phyloP scores from a whole-genome alignment of 2,888 invertebrate species.

The Phytoseiulus persimilis region DNA sequence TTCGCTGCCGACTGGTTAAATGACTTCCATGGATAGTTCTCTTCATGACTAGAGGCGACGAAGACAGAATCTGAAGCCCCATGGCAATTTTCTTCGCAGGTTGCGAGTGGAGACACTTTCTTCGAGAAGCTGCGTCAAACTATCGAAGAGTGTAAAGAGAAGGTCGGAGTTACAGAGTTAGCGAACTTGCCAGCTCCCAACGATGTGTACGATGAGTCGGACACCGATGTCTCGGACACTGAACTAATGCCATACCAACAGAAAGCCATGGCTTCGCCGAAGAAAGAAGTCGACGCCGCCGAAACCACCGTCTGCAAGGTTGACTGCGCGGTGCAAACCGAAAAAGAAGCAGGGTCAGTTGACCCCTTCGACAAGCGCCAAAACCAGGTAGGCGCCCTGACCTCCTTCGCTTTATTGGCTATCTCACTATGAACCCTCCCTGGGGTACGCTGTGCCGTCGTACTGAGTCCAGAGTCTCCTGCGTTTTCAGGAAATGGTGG shows the following conservation, averaged over 20 bases:
- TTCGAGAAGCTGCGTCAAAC: constrained; percentile 35
- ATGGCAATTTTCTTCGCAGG: too few relatives aligned
- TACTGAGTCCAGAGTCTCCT: too few relatives aligned
- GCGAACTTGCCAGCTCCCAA: neutral
- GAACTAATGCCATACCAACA: constrained; percentile 34
- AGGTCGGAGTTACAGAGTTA: constrained; percentile 21
- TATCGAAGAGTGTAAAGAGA: constrained; percentile 35
- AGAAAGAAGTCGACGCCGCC: neutral
- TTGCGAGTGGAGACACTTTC: constrained; percentile 20
- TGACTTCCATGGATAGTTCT: too few relatives aligned
- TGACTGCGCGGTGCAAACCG: neutral
- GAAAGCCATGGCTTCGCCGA: neutral
- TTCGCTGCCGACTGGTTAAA: too few relatives aligned
- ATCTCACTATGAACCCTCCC: too few relatives aligned
- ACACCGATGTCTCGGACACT: constrained; percentile 28
- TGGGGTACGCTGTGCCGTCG: too few relatives aligned
- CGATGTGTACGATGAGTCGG: constrained; percentile 32
- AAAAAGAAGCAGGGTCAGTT: neutral
- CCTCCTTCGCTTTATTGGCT: too few relatives aligned
- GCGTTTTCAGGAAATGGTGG: constrained; percentile 13
- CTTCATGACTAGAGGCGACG: too few relatives aligned
- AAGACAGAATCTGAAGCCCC: too few relatives aligned
- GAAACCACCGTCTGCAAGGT: neutral
- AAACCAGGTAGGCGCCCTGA: neutral
- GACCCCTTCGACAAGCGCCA: neutral